Percentiles rank a stretch among this genome's conserved stretches.
These are phyloP conservation scores for Enteromius mattozi DNA, from an alignment of 2,797 vertebrate species.

Conservation along the genomic window DNA sequence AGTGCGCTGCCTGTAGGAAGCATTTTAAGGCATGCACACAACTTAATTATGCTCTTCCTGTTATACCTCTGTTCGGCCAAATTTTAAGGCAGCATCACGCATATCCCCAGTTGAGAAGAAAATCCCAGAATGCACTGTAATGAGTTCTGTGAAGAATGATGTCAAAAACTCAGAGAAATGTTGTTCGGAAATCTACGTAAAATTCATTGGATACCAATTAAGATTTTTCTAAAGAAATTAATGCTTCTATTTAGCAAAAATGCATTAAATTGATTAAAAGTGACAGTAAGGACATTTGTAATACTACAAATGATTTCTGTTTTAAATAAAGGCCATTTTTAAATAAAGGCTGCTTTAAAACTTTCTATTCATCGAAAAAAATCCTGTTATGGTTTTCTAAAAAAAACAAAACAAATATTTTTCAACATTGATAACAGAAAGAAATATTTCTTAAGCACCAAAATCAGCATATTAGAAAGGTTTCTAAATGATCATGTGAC, in stretches of 20 bases:
- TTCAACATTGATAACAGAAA: not conserved
- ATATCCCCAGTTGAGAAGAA: not conserved
- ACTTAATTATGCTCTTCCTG: slow-evolving; percentile 1
- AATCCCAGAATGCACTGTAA: not conserved
- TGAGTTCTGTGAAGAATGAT: not conserved
- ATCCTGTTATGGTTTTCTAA: not conserved
- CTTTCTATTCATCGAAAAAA: not conserved
- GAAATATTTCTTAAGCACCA: not conserved
- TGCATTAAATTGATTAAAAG: not conserved
- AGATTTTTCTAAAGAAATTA: not conserved
- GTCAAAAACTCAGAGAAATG: not conserved
- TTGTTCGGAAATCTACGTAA: not conserved
- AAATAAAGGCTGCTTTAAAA: not conserved
- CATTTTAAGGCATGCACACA: not conserved
- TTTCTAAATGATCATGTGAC: not conserved
- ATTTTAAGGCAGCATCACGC: not conserved
- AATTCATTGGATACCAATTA: not conserved
- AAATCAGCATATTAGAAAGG: not conserved
- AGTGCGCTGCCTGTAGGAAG: slow-evolving; percentile 50
- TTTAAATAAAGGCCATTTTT: not conserved
- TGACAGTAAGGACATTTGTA: not conserved
- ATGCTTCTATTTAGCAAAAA: not conserved
- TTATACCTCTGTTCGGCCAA: not conserved
- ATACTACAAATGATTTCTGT: not conserved
- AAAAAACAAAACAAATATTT: not conserved